Evolutionary conservation across 2,113 vertebrate species (phyloP).

Genomic region (Pachyramphus minor): DNA sequence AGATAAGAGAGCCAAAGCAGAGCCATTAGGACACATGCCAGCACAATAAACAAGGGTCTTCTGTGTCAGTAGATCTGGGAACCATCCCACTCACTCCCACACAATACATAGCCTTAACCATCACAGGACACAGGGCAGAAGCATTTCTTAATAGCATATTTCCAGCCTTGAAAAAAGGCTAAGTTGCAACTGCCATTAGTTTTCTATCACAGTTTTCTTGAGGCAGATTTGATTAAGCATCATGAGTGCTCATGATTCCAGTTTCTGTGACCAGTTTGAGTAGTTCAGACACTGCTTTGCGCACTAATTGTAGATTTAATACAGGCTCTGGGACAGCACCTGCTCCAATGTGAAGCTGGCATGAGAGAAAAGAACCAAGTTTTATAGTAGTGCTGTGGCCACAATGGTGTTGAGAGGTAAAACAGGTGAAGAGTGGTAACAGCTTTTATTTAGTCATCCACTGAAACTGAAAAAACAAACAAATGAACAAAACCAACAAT

Average conservation of each 20-base stretch:
- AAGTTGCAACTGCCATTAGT: not conserved
- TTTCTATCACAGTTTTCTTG: not conserved
- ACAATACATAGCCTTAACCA: not conserved
- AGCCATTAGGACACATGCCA: not conserved
- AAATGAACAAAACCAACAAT: not conserved
- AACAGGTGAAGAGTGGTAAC: not conserved
- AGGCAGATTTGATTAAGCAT: not conserved
- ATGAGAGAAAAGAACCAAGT: not conserved
- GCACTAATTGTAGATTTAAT: not conserved
- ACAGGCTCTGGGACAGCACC: not conserved
- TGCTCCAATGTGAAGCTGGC: not conserved
- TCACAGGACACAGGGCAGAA: not conserved
- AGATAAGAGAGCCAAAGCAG: not conserved
- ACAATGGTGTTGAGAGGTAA: not conserved
- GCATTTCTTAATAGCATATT: not conserved
- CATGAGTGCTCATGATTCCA: not conserved
- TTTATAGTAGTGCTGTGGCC: not conserved
- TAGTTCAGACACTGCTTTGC: not conserved
- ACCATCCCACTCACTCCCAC: not conserved
- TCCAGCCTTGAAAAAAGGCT: not conserved
- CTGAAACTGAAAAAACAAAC: not conserved
- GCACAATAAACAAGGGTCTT: not conserved
- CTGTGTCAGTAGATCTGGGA: not conserved
- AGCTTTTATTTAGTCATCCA: not conserved
- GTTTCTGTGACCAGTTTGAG: not conserved